These are phyloP conservation scores for Chrysaora quinquecirrha DNA, from an alignment of 30 jellyfish, hydroid and myxozoan genomes.

Conservation along the genomic window DNA sequence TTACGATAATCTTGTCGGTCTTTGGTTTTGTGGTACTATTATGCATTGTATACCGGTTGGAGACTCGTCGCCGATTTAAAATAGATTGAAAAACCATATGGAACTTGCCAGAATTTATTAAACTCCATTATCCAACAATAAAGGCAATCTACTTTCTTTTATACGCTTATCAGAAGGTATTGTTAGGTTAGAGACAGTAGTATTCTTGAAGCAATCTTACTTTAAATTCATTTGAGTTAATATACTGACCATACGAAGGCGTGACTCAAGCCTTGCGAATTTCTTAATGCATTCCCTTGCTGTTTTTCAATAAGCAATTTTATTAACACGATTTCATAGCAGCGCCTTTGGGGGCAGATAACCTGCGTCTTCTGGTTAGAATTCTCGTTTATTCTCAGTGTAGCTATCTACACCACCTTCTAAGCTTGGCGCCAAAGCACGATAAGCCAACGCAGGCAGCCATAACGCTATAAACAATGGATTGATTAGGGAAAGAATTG, in stretches of 20 bases:
- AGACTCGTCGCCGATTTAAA: background rate
- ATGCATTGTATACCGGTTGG: background rate
- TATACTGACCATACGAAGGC: no score
- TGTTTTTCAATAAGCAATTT: no score
- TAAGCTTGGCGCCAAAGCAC: conserved; percentile 65
- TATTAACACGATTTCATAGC: background rate
- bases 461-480: conserved; percentile 60
- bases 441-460: conserved; percentile 73
- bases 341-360: conserved; percentile 56
- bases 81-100: background rate
- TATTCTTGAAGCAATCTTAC: conserved; percentile 10
- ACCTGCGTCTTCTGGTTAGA: conserved; percentile 37
- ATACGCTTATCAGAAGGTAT: background rate
- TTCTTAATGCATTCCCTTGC: no score
- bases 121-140: background rate
- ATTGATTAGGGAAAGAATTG: conserved; percentile 58
- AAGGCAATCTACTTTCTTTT: conserved; percentile 1
- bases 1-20: no score
- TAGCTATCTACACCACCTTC: conserved; percentile 70
- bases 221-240: no score
- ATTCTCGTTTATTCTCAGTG: conserved; percentile 31
- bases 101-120: background rate
- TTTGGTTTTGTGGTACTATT: no score
- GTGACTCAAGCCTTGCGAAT: no score
- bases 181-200: background rate